A percentile compares a stretch with the other conserved stretches of the same genome.
Conservation (phyloP, 2,797 vertebrate genomes). For the Enteromius viviparus region DNA sequence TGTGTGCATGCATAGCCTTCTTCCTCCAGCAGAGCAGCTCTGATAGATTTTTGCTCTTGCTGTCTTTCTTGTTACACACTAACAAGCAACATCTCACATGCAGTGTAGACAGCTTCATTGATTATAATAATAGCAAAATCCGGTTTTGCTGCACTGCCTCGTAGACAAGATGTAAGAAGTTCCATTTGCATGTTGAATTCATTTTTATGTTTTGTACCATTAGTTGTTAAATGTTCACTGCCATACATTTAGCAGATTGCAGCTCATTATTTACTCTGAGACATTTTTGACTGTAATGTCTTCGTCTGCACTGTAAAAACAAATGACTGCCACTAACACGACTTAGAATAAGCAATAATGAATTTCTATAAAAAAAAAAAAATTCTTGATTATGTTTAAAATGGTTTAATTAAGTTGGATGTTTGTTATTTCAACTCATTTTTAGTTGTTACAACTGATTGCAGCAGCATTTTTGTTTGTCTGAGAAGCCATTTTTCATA, state of each 20-base stretch:
- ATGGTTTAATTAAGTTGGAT: too few relatives aligned
- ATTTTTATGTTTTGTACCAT: slow-evolving; percentile 19
- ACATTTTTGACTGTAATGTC: not conserved
- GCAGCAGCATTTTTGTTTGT: too few relatives aligned
- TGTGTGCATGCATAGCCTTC: not conserved
- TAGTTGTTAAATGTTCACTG: slow-evolving; percentile 10
- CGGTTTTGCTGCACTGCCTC: not conserved
- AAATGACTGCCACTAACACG: not conserved
- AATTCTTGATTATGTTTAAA: too few relatives aligned
- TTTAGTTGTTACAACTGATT: not conserved
- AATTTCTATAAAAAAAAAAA: too few relatives aligned
- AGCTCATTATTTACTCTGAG: slow-evolving; percentile 8
- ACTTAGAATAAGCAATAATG: too few relatives aligned
- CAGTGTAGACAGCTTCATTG: not conserved
- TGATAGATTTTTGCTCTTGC: not conserved
- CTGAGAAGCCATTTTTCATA: not conserved
- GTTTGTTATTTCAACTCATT: too few relatives aligned
- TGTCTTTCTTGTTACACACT: not conserved
- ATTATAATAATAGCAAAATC: not conserved
- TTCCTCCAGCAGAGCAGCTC: not conserved
- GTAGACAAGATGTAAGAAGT: not conserved
- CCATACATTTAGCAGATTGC: not conserved
- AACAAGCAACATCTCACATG: not conserved
- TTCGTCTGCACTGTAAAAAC: not conserved
- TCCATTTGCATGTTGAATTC: slow-evolving; percentile 18